Conservation (phyloP, 2,113 vertebrate genomes). For the Forbesichthys agassizii region DNA sequence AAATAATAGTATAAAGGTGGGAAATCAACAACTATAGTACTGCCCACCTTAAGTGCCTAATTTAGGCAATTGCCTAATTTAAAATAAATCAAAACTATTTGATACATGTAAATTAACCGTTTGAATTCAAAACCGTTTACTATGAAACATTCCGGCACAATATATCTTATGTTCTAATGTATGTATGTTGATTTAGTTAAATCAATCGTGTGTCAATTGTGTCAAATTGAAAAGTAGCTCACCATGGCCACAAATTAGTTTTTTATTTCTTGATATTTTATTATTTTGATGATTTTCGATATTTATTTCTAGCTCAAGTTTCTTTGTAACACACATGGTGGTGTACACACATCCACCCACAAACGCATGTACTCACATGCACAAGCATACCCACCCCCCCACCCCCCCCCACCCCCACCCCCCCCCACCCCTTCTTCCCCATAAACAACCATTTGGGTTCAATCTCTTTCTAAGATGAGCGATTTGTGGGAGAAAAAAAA, state of each 20-base stretch:
- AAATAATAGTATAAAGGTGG: too few species aligned
- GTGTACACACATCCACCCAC: not conserved
- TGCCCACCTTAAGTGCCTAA: too few species aligned
- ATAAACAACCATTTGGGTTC: conserved; percentile 20
- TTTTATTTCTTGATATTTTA: not conserved
- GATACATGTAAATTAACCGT: too few species aligned
- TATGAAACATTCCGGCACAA: too few species aligned
- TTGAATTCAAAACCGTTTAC: too few species aligned
- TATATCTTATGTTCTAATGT: too few species aligned
- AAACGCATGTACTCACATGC: not conserved
- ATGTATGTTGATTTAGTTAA: too few species aligned
- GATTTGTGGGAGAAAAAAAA: conserved; percentile 47
- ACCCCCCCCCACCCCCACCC: not conserved
- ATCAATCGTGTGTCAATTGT: not conserved
- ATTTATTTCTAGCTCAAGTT: not conserved
- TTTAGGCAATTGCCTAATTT: too few species aligned
- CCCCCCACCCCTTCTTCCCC: not conserved
- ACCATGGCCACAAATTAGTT: too few species aligned
- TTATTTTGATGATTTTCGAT: conserved; percentile 1
- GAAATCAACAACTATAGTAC: too few species aligned
- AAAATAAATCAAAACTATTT: too few species aligned
- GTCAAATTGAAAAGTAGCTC: not conserved
- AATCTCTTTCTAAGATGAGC: conserved; percentile 41
- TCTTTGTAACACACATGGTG: too few species aligned
- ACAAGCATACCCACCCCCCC: not conserved